A percentile compares a stretch with the other conserved stretches of the same genome.
Evolutionary conservation across 2,888 invertebrate genomes (phyloP).

Genomic region (Megastigmus dorsalis): DNA sequence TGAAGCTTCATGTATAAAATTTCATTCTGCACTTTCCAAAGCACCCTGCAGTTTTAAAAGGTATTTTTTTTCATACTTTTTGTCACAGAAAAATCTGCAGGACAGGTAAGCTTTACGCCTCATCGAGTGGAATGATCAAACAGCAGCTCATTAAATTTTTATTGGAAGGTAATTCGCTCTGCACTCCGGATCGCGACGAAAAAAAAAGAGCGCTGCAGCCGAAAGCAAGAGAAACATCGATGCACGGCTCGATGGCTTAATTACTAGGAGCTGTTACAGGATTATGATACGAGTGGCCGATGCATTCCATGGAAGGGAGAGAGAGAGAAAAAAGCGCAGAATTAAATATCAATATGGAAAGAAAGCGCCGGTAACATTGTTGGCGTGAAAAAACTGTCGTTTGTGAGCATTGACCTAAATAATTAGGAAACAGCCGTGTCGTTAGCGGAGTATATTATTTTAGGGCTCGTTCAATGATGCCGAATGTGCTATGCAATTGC

Average conservation of each 20-base stretch:
- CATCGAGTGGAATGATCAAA: constrained; percentile 64
- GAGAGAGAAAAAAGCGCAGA: no score
- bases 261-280: neutral
- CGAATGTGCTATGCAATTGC: neutral
- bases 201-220: neutral
- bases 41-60: no score
- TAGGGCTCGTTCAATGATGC: neutral
- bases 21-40: no score
- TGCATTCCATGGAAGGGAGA: no score
- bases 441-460: constrained; percentile 1
- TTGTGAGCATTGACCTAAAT: constrained; percentile 16
- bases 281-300: no score
- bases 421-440: constrained; percentile 17
- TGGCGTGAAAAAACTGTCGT: neutral
- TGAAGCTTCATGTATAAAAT: no score
- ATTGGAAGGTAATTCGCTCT: neutral
- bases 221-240: neutral
- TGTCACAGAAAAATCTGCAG: no score
- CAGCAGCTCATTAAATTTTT: constrained; percentile 54
- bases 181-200: neutral
- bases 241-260: constrained; percentile 6
- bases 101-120: constrained; percentile 60
- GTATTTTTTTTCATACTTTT: no score
- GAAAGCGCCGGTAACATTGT: neutral
- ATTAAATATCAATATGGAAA: neutral